These are phyloP conservation scores for Bubalus kerabau DNA, from an alignment of 2,113 vertebrate genomes.

Conservation along the genomic window DNA sequence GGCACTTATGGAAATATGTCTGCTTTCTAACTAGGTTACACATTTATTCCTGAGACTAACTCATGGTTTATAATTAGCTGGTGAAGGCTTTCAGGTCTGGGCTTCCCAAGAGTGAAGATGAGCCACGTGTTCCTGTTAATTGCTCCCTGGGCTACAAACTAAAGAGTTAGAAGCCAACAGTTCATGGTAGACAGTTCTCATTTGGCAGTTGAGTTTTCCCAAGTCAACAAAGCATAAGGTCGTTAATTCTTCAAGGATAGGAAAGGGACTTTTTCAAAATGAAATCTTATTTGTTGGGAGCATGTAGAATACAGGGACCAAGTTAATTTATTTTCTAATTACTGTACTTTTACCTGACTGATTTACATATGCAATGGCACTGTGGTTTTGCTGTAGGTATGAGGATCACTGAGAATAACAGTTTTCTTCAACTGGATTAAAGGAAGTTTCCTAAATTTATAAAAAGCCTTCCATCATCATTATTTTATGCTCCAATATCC, in stretches of 20 bases:
- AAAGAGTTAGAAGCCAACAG: background rate
- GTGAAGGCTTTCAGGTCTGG: background rate
- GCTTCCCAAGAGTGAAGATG: background rate
- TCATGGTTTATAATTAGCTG: background rate
- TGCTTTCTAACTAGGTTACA: slow-evolving; percentile 7
- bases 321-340: slow-evolving; percentile 5
- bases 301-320: background rate
- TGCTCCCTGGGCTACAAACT: background rate
- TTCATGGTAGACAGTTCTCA: background rate
- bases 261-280: background rate
- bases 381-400: background rate
- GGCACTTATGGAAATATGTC: background rate
- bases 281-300: background rate
- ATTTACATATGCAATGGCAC: background rate
- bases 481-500: background rate
- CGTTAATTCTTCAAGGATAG: background rate
- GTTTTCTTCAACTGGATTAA: background rate
- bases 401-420: background rate
- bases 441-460: background rate
- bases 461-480: background rate
- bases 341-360: background rate
- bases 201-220: slow-evolving; percentile 26
- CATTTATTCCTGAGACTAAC: background rate
- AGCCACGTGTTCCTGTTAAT: background rate
- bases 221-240: slow-evolving; percentile 9